Base-by-base conservation (phyloP, 1,140 invertebrate species). In the Aethina tumida region DNA sequence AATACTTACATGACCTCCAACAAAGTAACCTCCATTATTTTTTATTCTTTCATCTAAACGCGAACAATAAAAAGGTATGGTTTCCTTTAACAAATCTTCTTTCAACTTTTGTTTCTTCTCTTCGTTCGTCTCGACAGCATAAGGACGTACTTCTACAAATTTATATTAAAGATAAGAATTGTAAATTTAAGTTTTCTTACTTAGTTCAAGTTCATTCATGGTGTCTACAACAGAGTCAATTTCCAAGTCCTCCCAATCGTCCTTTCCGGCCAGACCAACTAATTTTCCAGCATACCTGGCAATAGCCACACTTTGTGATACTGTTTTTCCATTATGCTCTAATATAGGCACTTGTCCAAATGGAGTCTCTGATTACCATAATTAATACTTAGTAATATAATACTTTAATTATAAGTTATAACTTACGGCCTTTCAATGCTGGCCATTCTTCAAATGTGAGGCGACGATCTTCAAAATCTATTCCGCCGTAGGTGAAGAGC, bases 331-430 rank as follows among this genome's bases (percentile, higher is more conserved):
- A 51, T 86, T 76, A 7, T 81, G 62, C 54, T 81, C 77, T 28
- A 87, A 56, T 5, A 84, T 65, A 0, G 84, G 84, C 26, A 84
- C 58, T 59, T 82, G 74, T 5, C 81, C 81, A 60, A 77, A 83
- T 14, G 82, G 82, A 59, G 71, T 75, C 12, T 59, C n/a, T n/a
- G n/a, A n/a, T n/a, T n/a, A n/a, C n/a, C n/a, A n/a, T n/a, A n/a
- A n/a, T n/a, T n/a, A n/a, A n/a, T n/a, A n/a, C n/a, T n/a, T n/a
- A n/a, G n/a, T n/a, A n/a, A n/a, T n/a, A n/a, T n/a, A n/a, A n/a
- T n/a, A n/a, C n/a, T n/a, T n/a, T n/a, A n/a, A n/a, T n/a, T n/a
- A n/a, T n/a, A n/a, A n/a, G n/a, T n/a, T n/a, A n/a, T n/a, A n/a
- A n/a, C n/a, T n/a, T n/a, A n/a, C n/a, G 38, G 10, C 45, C 29